phyloP scores from a whole-genome alignment of 1,140 invertebrate species.

The Batillaria attramentaria region DNA sequence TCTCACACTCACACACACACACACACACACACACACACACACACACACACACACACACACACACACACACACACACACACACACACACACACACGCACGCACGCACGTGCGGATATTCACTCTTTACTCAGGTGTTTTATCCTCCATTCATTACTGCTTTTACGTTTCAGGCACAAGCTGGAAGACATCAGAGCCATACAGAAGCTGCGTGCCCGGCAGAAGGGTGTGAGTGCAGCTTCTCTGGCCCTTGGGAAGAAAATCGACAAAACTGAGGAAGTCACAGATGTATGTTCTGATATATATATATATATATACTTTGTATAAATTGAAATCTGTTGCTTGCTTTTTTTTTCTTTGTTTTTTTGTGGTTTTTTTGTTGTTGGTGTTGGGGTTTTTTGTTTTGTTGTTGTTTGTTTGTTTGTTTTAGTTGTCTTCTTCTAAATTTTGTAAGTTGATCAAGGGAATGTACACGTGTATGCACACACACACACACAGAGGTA shows the following conservation, averaged over 20 bases:
- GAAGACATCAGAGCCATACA: constrained; percentile 89
- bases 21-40: not conserved
- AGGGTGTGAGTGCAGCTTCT: constrained; percentile 87
- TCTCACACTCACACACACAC: not conserved
- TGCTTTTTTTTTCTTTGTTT: not conserved
- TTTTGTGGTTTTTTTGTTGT: not conserved
- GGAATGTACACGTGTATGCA: not conserved
- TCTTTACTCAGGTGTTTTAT: not conserved
- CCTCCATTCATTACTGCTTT: constrained; percentile 28
- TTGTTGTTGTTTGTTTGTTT: not conserved
- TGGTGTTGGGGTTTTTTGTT: not conserved
- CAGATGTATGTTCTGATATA: no score
- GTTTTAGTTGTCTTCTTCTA: not conserved
- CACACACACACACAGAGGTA: not conserved
- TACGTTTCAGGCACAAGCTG: constrained; percentile 73
- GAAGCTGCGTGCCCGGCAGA: constrained; percentile 85
- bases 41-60: not conserved
- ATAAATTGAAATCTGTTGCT: constrained; percentile 28
- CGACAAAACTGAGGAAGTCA: constrained; percentile 77
- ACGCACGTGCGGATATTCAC: not conserved
- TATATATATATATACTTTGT: not conserved
- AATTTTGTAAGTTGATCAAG: not conserved
- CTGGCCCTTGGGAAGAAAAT: constrained; percentile 88
- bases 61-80: not conserved
- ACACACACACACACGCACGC: not conserved